Evolutionary conservation across 2,888 invertebrate genomes (phyloP).

Genomic region (Smittia sp.): DNA sequence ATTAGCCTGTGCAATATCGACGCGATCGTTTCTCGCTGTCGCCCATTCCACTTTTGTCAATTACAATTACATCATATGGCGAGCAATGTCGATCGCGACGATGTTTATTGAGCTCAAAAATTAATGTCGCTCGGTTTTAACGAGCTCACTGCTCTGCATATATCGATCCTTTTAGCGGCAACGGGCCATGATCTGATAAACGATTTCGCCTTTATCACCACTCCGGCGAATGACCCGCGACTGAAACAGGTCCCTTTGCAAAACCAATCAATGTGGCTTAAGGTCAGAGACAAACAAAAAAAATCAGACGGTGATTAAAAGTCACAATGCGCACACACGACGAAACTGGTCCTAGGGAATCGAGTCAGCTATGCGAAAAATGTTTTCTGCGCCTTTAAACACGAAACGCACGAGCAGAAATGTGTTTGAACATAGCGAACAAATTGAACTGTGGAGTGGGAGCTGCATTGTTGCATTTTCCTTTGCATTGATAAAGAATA

Average conservation of each 20-base stretch:
- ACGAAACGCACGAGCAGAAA: not conserved
- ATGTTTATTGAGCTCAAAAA: too few relatives aligned
- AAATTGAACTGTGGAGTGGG: not conserved
- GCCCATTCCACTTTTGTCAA: too few relatives aligned
- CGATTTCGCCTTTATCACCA: too few relatives aligned
- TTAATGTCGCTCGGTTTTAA: too few relatives aligned
- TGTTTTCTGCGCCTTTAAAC: not conserved
- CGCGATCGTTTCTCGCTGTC: too few relatives aligned
- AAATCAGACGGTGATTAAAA: not conserved
- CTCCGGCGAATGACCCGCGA: not conserved
- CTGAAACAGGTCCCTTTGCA: not conserved
- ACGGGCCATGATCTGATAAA: too few relatives aligned
- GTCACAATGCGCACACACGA: not conserved
- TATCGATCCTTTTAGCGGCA: too few relatives aligned
- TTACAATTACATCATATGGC: too few relatives aligned
- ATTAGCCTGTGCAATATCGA: too few relatives aligned
- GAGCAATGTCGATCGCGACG: too few relatives aligned
- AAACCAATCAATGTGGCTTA: conserved; percentile 13
- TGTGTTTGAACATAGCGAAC: not conserved
- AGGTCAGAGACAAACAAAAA: not conserved
- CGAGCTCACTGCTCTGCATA: too few relatives aligned
- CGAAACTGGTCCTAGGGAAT: not conserved
- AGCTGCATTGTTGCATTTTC: conserved; percentile 7
- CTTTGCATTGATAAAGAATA: conserved; percentile 13
- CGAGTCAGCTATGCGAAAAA: not conserved